Conservation (phyloP, 2,888 invertebrate genomes). For the Rhodophaea formosa region DNA sequence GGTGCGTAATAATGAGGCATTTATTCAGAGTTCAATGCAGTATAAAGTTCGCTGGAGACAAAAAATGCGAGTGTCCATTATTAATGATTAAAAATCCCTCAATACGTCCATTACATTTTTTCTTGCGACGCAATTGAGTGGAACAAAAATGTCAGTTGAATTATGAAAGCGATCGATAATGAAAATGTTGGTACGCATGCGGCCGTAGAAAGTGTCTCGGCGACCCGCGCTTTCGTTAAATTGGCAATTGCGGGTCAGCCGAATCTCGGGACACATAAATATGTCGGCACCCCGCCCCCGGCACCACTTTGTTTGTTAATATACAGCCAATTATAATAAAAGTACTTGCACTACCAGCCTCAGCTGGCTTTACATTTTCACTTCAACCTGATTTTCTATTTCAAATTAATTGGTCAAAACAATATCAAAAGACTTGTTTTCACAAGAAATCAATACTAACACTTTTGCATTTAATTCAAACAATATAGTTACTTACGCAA, state of each 20-base stretch:
- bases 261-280: conserved; percentile 68
- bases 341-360: conserved; percentile 48
- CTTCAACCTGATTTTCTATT: conserved; percentile 53
- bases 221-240: conserved; percentile 69
- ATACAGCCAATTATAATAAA: conserved; percentile 75
- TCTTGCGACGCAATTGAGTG: conserved; percentile 62
- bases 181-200: conserved; percentile 70
- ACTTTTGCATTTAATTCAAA: background rate
- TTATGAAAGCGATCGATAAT: conserved; percentile 78
- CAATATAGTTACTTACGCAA: background rate
- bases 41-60: conserved; percentile 13
- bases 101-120: conserved; percentile 43
- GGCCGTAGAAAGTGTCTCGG: conserved; percentile 77
- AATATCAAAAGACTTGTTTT: background rate
- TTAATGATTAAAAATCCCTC: conserved; percentile 45
- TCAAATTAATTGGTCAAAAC: conserved; percentile 25
- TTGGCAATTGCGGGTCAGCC: conserved; percentile 70
- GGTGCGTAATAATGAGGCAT: conserved; percentile 14
- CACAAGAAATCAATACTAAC: background rate
- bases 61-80: conserved; percentile 32
- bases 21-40: conserved; percentile 14
- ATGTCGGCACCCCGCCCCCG: conserved; percentile 71
- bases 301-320: conserved; percentile 74
- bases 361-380: conserved; percentile 60
- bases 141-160: conserved; percentile 77